Evolutionary conservation across 2,113 vertebrate genomes (phyloP).

Genomic region (Phyllostomus discolor): DNA sequence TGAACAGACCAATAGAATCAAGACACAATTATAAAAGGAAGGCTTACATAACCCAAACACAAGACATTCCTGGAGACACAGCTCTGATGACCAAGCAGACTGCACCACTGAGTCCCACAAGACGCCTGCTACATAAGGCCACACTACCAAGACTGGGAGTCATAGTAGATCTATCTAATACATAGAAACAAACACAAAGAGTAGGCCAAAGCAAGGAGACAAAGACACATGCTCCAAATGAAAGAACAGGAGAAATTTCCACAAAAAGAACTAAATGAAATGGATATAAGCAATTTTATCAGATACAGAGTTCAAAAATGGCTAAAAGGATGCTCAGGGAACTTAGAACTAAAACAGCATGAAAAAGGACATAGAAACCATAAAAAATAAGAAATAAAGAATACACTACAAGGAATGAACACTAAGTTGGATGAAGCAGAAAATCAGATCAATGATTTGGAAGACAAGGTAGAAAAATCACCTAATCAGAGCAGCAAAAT

Average conservation of each 20-base stretch:
- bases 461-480: too few relatives aligned
- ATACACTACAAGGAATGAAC: too few relatives aligned
- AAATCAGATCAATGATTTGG: too few relatives aligned
- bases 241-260: too few relatives aligned
- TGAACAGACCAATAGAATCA: too few relatives aligned
- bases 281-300: background rate
- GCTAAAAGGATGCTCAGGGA: background rate
- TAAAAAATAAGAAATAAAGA: background rate
- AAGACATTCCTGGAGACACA: background rate
- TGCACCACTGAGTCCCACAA: too few relatives aligned
- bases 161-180: background rate
- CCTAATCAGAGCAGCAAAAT: too few relatives aligned
- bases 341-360: background rate
- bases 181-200: background rate
- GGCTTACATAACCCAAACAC: background rate
- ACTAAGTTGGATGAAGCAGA: too few relatives aligned
- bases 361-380: background rate
- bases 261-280: too few relatives aligned
- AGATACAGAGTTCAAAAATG: background rate
- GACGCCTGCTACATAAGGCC: background rate
- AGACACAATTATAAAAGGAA: too few relatives aligned
- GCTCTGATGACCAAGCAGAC: background rate
- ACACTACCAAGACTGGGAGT: background rate
- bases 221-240: too few relatives aligned
- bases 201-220: too few relatives aligned